A percentile compares a stretch with the other conserved stretches of the same genome.
phyloP scores from a whole-genome alignment of 2,113 vertebrate genomes.

The Coracopsis vasa region DNA sequence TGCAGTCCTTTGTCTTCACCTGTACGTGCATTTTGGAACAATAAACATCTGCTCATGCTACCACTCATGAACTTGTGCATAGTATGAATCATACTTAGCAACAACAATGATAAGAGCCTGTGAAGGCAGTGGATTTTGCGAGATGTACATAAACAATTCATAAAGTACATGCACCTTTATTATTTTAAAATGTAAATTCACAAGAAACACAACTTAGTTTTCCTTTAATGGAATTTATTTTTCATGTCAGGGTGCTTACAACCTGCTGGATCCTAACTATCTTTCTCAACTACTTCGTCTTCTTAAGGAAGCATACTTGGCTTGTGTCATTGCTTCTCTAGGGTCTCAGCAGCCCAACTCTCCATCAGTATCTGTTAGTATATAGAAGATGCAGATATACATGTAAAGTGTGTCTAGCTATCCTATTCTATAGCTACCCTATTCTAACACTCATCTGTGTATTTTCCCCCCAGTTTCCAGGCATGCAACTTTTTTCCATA shows the following conservation, averaged over 20 bases:
- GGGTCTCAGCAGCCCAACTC: not conserved
- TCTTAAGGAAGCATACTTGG: not conserved
- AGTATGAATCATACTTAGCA: rapidly evolving
- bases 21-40: not conserved
- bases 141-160: not conserved
- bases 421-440: not conserved
- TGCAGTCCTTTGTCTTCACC: not conserved
- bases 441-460: not conserved
- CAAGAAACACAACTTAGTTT: not conserved
- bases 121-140: not conserved
- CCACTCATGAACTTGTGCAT: rapidly evolving
- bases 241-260: not conserved
- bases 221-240: not conserved
- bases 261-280: not conserved
- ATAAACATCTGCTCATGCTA: not conserved
- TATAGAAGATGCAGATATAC: no score
- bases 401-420: rapidly evolving
- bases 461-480: not conserved
- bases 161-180: not conserved
- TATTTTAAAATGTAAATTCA: not conserved
- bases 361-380: not conserved
- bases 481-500: not conserved
- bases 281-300: not conserved
- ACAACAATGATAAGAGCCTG: not conserved
- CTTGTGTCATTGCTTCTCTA: not conserved